phyloP scores from a whole-genome alignment of 2,797 vertebrate genomes.

The Sandelia bainsii region DNA sequence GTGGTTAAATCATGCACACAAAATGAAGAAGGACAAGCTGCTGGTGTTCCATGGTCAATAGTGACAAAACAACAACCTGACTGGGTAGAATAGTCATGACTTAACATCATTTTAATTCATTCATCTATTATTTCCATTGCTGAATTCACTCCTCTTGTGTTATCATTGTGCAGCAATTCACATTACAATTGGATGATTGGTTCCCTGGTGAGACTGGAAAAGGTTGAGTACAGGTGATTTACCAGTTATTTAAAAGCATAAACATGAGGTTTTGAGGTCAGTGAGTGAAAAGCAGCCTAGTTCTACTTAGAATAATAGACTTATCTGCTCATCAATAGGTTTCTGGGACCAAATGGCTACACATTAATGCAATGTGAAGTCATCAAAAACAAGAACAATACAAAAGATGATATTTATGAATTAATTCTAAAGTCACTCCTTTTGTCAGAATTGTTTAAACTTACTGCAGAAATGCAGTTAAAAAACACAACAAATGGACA shows the following conservation, averaged over 20 bases:
- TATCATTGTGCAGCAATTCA: slow-evolving; percentile 22
- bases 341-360: slow-evolving; percentile 32
- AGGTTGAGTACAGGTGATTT: slow-evolving; percentile 19
- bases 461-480: background rate
- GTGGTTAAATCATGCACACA: slow-evolving; percentile 31
- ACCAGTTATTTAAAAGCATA: slow-evolving; percentile 26
- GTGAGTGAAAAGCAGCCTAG: slow-evolving; percentile 47
- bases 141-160: slow-evolving; percentile 23
- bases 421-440: slow-evolving; percentile 6
- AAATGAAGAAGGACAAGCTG: slow-evolving; percentile 19
- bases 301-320: slow-evolving; percentile 34
- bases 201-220: slow-evolving; percentile 30
- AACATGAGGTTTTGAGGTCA: slow-evolving; percentile 30
- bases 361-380: slow-evolving; percentile 17
- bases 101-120: slow-evolving; percentile 14
- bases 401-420: background rate
- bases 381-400: slow-evolving; percentile 1
- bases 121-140: background rate
- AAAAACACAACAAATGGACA: slow-evolving; percentile 7
- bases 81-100: slow-evolving; percentile 7
- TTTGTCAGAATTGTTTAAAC: slow-evolving; percentile 16
- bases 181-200: slow-evolving; percentile 23
- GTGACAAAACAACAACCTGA: slow-evolving; percentile 22
- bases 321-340: slow-evolving; percentile 34
- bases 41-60: slow-evolving; percentile 2